Evolutionary conservation across 2,888 invertebrate genomes (phyloP), one percentile per base, ranked within the genome.

Genomic region (Drosophila falleni): DNA sequence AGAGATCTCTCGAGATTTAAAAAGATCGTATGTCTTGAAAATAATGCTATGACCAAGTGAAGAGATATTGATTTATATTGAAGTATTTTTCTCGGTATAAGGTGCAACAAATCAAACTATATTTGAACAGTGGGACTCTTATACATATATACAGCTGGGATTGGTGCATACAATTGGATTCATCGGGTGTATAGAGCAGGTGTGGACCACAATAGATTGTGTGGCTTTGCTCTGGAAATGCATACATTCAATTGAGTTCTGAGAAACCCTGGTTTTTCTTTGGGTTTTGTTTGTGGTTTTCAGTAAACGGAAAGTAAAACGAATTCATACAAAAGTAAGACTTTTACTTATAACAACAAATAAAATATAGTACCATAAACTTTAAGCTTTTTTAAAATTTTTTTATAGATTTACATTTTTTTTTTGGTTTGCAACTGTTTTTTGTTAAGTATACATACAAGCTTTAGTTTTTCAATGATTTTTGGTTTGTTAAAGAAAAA

Each of bases 381-480:
- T 65, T 70, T 53, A 74, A 63, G 29, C 29, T 29, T 29, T 29
- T 29, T 29, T 29, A 35, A 46, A 60, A 62, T 42, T 29, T 29
- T 5, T 29, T 26, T 35, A 31, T 54, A 53, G 19, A 53, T 10
- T 61, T 42, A 62, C 63, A 59, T 19, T 4, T 61, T 26, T 74
- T 75, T 29, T 61, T 67, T 53, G 46, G 31, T 55, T 58, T 77
- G 71, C 71, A 71, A 67, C 64, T 62, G 51, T 62, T 74, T 74
- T 62, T 26, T 51, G 23, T 72, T 77, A 69, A 67, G 63, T 78
- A 78, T 80, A 80, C 79, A 80, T 78, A 80, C 80, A 80, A 71
- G 80, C 79, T 80, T 80, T 62, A 78, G 78, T 78, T 71, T 73
- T 75, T 68, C 44, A 74, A 74, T 77, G 70, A 77, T 37, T 77